Evolutionary conservation across 2,888 invertebrate species (phyloP), one percentile per base, ranked within the genome.

Genomic region (Mythimna ferrago): DNA sequence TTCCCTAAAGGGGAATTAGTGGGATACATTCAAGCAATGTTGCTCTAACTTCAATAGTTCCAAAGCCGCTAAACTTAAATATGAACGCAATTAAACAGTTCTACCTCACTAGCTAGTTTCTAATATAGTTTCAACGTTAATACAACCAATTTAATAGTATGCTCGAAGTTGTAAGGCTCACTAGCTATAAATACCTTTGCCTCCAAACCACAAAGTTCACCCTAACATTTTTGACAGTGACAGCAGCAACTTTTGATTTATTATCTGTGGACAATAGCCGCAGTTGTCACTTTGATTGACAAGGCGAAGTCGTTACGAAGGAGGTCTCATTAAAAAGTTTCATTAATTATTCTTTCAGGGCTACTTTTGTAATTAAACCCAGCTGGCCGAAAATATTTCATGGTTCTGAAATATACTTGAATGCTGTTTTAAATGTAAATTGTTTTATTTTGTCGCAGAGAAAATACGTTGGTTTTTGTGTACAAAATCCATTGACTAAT

Each of bases 281-380:
- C 61, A 63, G 71, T 66, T 82, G 79, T 72, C 80, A 75, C 54
- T 73, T 78, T 76, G 80, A 84, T 73, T 83, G 86, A 84, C 86
- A 86, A 71, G 78, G 81, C 72, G 54, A 66, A 76, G 69, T 81
- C 71, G 61, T 74, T 81, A 76, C 66, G 74, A 75, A 80, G 73
- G 74, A 77, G 75, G 80, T 73, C 78, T 82, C 82, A 79, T 80
- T 85, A 82, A 82, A 83, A 81, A 83, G 65, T 77, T 70, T 75
- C 73, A 82, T 85, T 75, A 80, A 85, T 85, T 83, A 78, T 76
- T 75, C 51, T 71, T 78, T 81, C 78, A 68, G 26, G 62, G 71
- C 60, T 66, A 81, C 69, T 78, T 69, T 81, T 65, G 66, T 66
- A 66, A 76, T 80, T 80, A 66, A 61, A 67, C 14, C 32, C 61